These are phyloP conservation scores for Balearica regulorum DNA, from an alignment of 2,797 vertebrate species.

Conservation along the genomic window DNA sequence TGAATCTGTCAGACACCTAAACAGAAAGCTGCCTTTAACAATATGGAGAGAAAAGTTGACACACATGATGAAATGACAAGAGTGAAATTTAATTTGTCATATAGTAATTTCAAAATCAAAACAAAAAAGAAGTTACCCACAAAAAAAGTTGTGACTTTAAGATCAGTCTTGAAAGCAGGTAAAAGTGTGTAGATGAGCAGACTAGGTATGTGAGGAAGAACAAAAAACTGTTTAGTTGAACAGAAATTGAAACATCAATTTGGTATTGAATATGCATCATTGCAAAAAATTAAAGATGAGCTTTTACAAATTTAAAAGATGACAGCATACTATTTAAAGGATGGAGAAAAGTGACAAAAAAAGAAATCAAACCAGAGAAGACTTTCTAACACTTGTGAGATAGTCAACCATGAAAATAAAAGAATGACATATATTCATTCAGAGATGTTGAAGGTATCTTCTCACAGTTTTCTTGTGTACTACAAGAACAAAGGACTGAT, in stretches of 20 bases:
- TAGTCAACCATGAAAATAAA: not conserved
- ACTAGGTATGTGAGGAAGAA: not conserved
- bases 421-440: not conserved
- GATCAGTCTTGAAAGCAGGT: slow-evolving; percentile 18
- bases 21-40: not conserved
- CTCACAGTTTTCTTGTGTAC: not conserved
- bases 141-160: slow-evolving; percentile 6
- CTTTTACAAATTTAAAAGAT: not conserved
- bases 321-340: not conserved
- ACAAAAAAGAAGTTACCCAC: slow-evolving; percentile 7
- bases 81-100: slow-evolving; percentile 42
- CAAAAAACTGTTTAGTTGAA: not conserved
- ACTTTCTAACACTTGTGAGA: not conserved
- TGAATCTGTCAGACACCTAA: slow-evolving; percentile 6
- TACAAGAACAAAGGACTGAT: not conserved
- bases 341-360: not conserved
- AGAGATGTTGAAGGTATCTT: slow-evolving; percentile 18
- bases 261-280: not conserved
- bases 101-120: slow-evolving; percentile 52
- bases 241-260: not conserved
- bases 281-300: not conserved
- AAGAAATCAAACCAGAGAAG: not conserved
- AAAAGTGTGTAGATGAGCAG: not conserved
- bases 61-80: not conserved
- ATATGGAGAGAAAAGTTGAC: not conserved